Evolutionary conservation across 2,888 invertebrate species (phyloP), one percentile per base, ranked within the genome.

Genomic region (Leptinotarsa haldemani): DNA sequence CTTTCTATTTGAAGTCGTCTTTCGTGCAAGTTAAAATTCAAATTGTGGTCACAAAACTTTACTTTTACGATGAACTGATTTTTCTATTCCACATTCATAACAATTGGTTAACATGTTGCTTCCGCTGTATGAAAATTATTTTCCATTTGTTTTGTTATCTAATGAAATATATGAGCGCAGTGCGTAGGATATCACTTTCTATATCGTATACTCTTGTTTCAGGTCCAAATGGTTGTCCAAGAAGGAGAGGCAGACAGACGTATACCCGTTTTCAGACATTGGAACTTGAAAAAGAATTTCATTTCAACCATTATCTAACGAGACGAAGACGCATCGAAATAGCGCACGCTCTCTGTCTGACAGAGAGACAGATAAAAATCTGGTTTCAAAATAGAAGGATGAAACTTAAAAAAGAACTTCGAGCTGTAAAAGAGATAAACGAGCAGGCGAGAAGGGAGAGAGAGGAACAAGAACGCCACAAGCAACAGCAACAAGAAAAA

Each of bases 251-350:
- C 77, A 91, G 98, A 82, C 98, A 98, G 90, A 98, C 98, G 20
- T 98, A 98, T 92, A 98, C 98, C 80, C 94, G 98, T 85, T 97
- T 98, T 92, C 98, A 99, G 89, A 98, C 98, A 30, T 90, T 98
- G 89, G 98, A 98, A 88, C 92, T 98, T 89, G 98, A 98, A 89
- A 98, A 98, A 89, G 98, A 98, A 91, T 98, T 98, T 90, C 97
- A 98, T 87, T 97, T 97, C 90, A 98, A 98, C 90, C 97, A 97
- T 87, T 98, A 98, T 89, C 91, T 98, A 88, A 98, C 98, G 83
- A 92, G 98, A 87, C 92, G 98, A 87, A 93, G 98, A 88, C 92
- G 98, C 90, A 97, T 98, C 89, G 98, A 98, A 89, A 98, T 98
- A 83, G 97, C 98, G 64, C 97, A 98, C 88, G 96, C 97, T 72